Conservation (phyloP, 2,888 invertebrate genomes). For the Cyrtodaria siliqua region DNA sequence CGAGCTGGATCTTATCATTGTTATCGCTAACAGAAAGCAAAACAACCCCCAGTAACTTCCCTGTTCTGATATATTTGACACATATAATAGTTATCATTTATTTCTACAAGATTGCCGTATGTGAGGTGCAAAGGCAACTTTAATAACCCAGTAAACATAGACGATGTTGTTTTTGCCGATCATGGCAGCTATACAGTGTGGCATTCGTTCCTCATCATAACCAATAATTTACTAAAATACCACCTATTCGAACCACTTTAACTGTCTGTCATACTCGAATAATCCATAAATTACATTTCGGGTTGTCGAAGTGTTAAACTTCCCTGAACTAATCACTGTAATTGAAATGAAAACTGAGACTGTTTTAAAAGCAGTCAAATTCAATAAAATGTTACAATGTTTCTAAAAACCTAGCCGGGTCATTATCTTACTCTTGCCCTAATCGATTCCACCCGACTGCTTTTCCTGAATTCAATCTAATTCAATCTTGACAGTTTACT, state of each 20-base stretch:
- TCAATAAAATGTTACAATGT: slow-evolving; percentile 11
- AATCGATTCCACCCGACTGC: neutral
- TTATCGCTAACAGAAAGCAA: too few relatives aligned
- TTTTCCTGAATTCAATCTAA: neutral
- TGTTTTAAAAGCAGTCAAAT: slow-evolving; percentile 16
- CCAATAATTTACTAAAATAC: neutral
- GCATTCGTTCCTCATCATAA: neutral
- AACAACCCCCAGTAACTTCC: too few relatives aligned
- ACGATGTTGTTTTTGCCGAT: too few relatives aligned
- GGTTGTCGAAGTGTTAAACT: slow-evolving; percentile 19
- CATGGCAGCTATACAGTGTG: too few relatives aligned
- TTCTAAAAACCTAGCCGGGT: neutral
- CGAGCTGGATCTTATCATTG: too few relatives aligned
- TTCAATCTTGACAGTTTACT: neutral
- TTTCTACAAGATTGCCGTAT: too few relatives aligned
- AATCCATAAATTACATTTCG: slow-evolving; percentile 11
- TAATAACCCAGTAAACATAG: too few relatives aligned
- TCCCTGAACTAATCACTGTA: slow-evolving; percentile 20
- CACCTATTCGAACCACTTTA: neutral
- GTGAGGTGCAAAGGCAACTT: too few relatives aligned
- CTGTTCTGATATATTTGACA: too few relatives aligned
- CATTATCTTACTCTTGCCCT: neutral
- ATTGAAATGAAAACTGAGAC: slow-evolving; percentile 14
- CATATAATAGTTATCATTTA: too few relatives aligned
- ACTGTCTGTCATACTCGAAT: neutral